Conservation (phyloP, 2,113 vertebrate genomes). For the Riparia riparia region DNA sequence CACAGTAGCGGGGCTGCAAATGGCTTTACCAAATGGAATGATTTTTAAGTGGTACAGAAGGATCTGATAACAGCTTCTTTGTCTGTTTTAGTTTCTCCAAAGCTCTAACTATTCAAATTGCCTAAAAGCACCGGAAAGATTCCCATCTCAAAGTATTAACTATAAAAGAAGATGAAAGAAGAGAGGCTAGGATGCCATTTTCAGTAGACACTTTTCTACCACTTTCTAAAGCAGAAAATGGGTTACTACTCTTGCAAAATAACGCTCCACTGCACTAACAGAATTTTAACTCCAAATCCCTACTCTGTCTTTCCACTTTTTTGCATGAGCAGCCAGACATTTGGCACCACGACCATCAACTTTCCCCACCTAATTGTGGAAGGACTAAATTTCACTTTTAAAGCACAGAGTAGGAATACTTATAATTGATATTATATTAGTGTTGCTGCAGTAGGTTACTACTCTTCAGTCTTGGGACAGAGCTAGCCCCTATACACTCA, state of each 20-base stretch:
- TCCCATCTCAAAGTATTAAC: not conserved
- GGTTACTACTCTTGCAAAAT: not conserved
- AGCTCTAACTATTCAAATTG: not conserved
- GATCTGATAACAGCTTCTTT: not conserved
- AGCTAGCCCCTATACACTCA: not conserved
- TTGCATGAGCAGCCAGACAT: not conserved
- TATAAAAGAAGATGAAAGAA: not conserved
- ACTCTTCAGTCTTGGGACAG: not conserved
- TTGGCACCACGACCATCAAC: not conserved
- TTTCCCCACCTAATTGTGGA: not conserved
- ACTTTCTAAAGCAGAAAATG: not conserved
- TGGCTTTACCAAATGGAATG: constrained; percentile 13
- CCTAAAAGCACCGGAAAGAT: not conserved
- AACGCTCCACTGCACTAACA: not conserved
- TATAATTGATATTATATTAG: not conserved
- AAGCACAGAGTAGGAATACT: not conserved
- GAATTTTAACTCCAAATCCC: not conserved
- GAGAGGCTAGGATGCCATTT: not conserved
- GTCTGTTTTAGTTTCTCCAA: not conserved
- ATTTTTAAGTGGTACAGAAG: not conserved
- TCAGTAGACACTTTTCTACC: not conserved
- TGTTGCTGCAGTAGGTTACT: not conserved
- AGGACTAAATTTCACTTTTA: not conserved
- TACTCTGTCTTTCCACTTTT: not conserved
- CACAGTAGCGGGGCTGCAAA: not conserved